These are phyloP conservation scores for Galerucella calmariensis DNA, from an alignment of 2,888 invertebrate species.

Conservation along the genomic window DNA sequence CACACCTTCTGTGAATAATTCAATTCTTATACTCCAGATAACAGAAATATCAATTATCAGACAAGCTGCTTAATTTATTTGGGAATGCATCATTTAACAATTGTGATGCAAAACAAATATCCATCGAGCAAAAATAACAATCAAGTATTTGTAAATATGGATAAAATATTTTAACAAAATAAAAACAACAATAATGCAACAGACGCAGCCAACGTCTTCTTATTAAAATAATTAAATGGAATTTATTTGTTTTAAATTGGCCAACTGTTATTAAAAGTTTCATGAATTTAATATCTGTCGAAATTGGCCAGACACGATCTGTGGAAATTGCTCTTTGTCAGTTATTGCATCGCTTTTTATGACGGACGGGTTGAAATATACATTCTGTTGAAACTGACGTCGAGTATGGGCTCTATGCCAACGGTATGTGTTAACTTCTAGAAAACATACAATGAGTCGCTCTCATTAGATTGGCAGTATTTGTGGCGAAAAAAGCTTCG, in stretches of 20 bases:
- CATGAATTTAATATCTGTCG: slow-evolving; percentile 22
- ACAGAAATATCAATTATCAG: too few relatives aligned
- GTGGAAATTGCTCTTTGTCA: slow-evolving; percentile 30
- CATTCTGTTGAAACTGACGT: slow-evolving; percentile 5
- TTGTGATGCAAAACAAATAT: too few relatives aligned
- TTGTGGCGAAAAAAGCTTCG: neutral
- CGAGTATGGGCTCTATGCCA: slow-evolving; percentile 26
- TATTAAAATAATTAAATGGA: too few relatives aligned
- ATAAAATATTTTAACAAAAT: too few relatives aligned
- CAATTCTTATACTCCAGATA: too few relatives aligned
- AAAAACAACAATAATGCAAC: too few relatives aligned
- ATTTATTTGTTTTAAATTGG: neutral
- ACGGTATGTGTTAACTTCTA: slow-evolving; percentile 17
- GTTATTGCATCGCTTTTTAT: slow-evolving; percentile 32
- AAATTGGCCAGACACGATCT: slow-evolving; percentile 33
- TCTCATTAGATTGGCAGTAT: neutral
- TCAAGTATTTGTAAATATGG: too few relatives aligned
- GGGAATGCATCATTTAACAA: too few relatives aligned
- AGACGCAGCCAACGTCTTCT: too few relatives aligned
- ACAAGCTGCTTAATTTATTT: too few relatives aligned
- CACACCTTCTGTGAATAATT: too few relatives aligned
- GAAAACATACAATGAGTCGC: slow-evolving; percentile 11
- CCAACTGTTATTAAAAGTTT: neutral
- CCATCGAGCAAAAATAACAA: too few relatives aligned
- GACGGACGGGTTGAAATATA: slow-evolving; percentile 14